Base-by-base conservation (phyloP, 2,113 vertebrate species). In the Hyla sarda region DNA sequence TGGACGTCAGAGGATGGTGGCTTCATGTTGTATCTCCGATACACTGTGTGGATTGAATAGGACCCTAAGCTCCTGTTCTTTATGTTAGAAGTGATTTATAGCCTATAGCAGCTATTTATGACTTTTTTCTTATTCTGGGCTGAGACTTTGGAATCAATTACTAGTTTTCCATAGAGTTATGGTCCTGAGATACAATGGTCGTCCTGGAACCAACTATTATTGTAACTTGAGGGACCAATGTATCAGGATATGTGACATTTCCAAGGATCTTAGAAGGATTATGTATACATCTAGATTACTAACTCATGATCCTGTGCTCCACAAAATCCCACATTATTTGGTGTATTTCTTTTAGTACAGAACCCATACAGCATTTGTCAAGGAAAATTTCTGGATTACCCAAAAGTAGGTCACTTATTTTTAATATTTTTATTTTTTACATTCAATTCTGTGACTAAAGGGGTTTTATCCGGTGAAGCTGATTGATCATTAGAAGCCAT, bases 401-500 rank as follows among this genome's bases (percentile, higher is more conserved):
- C 12, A 73, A 50, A 75, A 75, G n/a, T 75, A 28, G 73, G 73
- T 75, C 45, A 30, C 50, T 23, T 71, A 23, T 21, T 32, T 30
- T 16, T 13, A 13, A 11, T 28, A 28, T 62, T 62, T 9, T 62
- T 62, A 23, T 37, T 3, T 41, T 41, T 41, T 71, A 14, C 28
- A 50, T 52, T 77, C 47, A 11, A 6, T 52, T 77, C 47, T 54
- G 75, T 65, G 54, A 65, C 71, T 84, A 45, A 52, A 80, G 34
- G 30, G 23, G 30, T 32, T 71, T 56, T 81, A 71, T 23, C 41
- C 76, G 41, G 65, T 67, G 37, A 23, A 79, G 50, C 84, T 80
- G 50, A 73, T 73, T 80, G 50, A 80, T 80, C 80, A 86, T 86
- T 80, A 86, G 77, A 72, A 86, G n/a, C 71, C 76, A 80, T 80